These are phyloP conservation scores for Apoda limacodes DNA, from an alignment of 2,888 invertebrate species.

Conservation along the genomic window DNA sequence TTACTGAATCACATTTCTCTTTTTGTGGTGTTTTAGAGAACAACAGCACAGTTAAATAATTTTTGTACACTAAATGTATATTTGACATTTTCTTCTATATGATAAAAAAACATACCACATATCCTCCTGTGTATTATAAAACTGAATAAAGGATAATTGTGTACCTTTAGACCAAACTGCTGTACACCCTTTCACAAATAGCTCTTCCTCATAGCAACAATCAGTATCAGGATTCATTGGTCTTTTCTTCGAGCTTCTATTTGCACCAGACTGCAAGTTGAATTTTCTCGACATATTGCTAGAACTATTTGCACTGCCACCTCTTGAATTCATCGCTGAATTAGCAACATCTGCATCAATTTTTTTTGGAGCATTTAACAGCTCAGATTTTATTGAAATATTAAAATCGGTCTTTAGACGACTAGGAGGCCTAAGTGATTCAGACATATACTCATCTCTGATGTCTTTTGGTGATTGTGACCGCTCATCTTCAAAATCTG, in stretches of 20 bases:
- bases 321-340: constrained; percentile 39
- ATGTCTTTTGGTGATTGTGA: constrained; percentile 33
- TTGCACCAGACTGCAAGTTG: constrained; percentile 32
- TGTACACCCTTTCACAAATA: constrained; percentile 87
- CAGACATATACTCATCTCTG: constrained; percentile 44
- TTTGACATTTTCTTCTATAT: too few relatives aligned
- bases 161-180: constrained; percentile 83
- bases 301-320: constrained; percentile 54
- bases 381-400: constrained; percentile 54
- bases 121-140: neutral
- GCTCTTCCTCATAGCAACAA: constrained; percentile 81
- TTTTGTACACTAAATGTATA: too few relatives aligned
- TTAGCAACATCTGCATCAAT: constrained; percentile 33
- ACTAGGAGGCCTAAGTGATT: constrained; percentile 50
- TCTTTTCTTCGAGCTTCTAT: constrained; percentile 26
- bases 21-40: too few relatives aligned
- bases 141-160: neutral
- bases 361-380: constrained; percentile 36
- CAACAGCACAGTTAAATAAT: too few relatives aligned
- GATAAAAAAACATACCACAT: neutral
- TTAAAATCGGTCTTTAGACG: constrained; percentile 58
- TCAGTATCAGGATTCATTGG: constrained; percentile 50
- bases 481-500: constrained; percentile 42
- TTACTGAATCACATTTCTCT: too few relatives aligned
- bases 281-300: constrained; percentile 61